Percentiles rank a stretch among this genome's conserved stretches.
Conservation (phyloP, 2,113 vertebrate species). For the Macroglossus sobrinus region DNA sequence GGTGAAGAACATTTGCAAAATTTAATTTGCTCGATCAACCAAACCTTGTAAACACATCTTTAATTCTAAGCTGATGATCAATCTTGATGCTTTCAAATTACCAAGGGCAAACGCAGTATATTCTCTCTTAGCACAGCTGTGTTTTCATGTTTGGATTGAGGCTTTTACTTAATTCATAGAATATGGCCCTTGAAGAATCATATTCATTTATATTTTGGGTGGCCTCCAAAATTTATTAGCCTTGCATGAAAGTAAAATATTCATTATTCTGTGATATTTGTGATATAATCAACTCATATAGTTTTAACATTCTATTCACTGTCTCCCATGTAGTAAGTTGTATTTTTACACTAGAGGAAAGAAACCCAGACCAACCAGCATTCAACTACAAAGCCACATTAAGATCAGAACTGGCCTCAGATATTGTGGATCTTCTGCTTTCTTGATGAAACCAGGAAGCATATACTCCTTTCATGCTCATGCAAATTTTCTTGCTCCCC, state of each 20-base stretch:
- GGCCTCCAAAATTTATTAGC: not conserved
- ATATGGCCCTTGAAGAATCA: not conserved
- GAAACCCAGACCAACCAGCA: not conserved
- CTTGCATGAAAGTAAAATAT: not conserved
- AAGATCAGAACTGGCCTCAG: not conserved
- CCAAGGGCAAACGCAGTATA: not conserved
- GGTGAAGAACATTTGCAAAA: not conserved
- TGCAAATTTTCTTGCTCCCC: not conserved
- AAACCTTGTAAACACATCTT: constrained; percentile 15
- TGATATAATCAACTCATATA: not conserved
- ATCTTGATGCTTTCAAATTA: constrained; percentile 13
- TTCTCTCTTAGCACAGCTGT: not conserved
- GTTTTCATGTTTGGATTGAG: constrained; percentile 12
- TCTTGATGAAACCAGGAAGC: not conserved
- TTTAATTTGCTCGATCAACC: constrained; percentile 1
- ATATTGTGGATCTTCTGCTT: not conserved
- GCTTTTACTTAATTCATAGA: constrained; percentile 27
- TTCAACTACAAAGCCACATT: not conserved
- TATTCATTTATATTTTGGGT: not conserved
- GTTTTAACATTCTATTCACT: not conserved
- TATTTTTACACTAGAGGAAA: not conserved
- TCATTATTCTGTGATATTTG: not conserved
- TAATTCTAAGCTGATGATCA: constrained; percentile 13
- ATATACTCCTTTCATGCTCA: not conserved
- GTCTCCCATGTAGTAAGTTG: not conserved